Evolutionary conservation across 2,888 invertebrate genomes (phyloP).

Genomic region (Phortica okadai): DNA sequence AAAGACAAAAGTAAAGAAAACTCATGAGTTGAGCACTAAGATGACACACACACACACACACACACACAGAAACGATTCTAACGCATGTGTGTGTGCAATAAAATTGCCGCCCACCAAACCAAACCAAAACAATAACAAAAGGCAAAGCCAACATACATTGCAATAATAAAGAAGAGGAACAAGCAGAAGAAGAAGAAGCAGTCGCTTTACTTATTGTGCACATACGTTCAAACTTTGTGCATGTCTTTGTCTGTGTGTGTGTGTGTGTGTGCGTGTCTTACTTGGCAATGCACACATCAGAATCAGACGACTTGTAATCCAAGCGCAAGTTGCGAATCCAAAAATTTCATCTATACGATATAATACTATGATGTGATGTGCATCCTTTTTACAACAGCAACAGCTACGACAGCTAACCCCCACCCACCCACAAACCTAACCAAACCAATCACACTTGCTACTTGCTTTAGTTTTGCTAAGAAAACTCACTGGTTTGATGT

Average conservation of each 20-base stretch:
- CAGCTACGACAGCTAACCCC: background rate
- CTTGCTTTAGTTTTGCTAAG: constrained; percentile 55
- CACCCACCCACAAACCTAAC: background rate
- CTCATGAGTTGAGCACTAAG: constrained; percentile 47
- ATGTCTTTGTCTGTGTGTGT: constrained; percentile 28
- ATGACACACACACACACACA: background rate
- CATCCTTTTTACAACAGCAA: constrained; percentile 41
- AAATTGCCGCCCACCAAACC: constrained; percentile 16
- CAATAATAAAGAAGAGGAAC: background rate
- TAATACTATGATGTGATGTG: constrained; percentile 34
- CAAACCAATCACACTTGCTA: background rate
- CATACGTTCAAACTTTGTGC: background rate
- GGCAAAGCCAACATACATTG: too few species aligned
- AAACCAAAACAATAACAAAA: background rate
- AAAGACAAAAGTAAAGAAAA: constrained; percentile 69
- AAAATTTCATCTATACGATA: constrained; percentile 69
- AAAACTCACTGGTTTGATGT: constrained; percentile 65
- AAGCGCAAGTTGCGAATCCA: constrained; percentile 70
- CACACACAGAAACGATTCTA: background rate
- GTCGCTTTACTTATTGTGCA: background rate
- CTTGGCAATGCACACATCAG: constrained; percentile 59
- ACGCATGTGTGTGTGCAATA: constrained; percentile 1
- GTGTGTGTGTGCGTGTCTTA: constrained; percentile 45
- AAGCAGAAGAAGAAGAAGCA: background rate
- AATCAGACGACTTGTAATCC: constrained; percentile 70